phyloP scores from a whole-genome alignment of 1,140 invertebrate species.

The silkworm (Bombyx mori) region ASM3026992v2 NC_085119.1:5893001-5893500 shows the following conservation, averaged over 20 bases:
- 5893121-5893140: conserved; percentile 45
- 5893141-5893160: conserved; percentile 46
- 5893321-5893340: conserved; percentile 24
- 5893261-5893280: conserved; percentile 59
- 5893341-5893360: conserved; percentile 13
- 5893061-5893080: no score
- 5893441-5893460: no score
- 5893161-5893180: conserved; percentile 27
- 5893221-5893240: conserved; percentile 46
- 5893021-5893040: no score
- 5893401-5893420: no score
- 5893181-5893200: conserved; percentile 36
- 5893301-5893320: conserved; percentile 68
- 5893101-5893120: conserved; percentile 22
- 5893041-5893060: no score
- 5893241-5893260: conserved; percentile 67
- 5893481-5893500: no score
- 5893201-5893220: conserved; percentile 22
- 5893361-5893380: conserved; percentile 3
- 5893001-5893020: no score
- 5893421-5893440: no score
- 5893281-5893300: conserved; percentile 70
- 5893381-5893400: background rate
- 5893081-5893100: no score
- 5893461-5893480: no score